Conservation (phyloP, 2,113 vertebrate genomes). For the Leucopternis melanops region DNA sequence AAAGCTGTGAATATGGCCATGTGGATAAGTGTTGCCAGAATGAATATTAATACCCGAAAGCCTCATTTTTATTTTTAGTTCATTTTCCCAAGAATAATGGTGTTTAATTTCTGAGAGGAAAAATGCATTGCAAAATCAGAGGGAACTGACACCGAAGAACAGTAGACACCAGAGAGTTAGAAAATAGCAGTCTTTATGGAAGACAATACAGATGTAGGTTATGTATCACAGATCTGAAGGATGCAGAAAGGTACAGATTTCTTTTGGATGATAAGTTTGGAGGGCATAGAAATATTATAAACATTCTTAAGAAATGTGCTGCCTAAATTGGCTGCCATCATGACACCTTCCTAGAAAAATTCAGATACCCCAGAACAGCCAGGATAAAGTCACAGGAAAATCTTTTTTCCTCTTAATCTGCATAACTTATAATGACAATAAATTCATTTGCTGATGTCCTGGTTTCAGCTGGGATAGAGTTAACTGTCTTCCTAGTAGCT, state of each 20-base stretch:
- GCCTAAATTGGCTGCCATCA: background rate
- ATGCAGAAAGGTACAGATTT: background rate
- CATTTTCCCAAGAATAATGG: background rate
- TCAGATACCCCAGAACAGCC: background rate
- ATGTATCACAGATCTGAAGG: background rate
- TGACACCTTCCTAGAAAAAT: background rate
- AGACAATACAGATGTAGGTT: background rate
- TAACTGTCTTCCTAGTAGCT: too few relatives aligned
- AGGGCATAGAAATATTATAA: background rate
- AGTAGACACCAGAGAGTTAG: background rate
- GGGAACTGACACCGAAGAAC: background rate
- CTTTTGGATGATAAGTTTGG: background rate
- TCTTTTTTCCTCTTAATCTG: background rate
- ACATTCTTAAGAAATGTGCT: background rate
- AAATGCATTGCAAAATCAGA: background rate
- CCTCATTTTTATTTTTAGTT: background rate
- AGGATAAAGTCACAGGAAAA: background rate
- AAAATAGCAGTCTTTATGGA: slow-evolving; percentile 57
- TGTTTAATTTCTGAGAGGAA: background rate
- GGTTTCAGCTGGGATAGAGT: too few relatives aligned
- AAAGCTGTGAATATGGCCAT: background rate
- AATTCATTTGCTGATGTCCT: background rate
- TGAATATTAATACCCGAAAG: background rate
- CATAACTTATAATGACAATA: background rate
- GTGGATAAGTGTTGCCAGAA: background rate